Percentiles rank a stretch among this genome's conserved stretches.
These are phyloP conservation scores for Rhynchophorus ferrugineus DNA, from an alignment of 1,140 invertebrate genomes.

Conservation along the genomic window DNA sequence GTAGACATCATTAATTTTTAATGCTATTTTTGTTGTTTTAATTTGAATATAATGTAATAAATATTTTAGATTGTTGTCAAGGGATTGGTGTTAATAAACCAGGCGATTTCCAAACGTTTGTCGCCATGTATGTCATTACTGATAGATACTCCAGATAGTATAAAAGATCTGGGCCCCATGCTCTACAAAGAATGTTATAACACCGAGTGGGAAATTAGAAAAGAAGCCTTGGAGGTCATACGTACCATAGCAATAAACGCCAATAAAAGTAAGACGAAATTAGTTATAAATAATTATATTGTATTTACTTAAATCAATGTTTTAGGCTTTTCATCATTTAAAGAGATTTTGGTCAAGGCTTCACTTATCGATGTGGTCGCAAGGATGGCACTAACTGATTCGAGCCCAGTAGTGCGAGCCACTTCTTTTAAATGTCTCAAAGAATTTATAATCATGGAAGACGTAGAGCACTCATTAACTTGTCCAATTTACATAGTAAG, in stretches of 20 bases:
- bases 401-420: constrained; percentile 4
- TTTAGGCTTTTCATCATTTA: constrained; percentile 18
- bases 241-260: not conserved
- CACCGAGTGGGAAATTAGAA: not conserved
- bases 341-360: constrained; percentile 7
- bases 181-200: not conserved
- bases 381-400: constrained; percentile 17
- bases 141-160: not conserved
- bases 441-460: constrained; percentile 11
- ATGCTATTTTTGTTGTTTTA: too few relatives aligned
- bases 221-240: not conserved
- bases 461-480: constrained; percentile 1
- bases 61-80: not conserved
- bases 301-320: too few relatives aligned
- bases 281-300: too few relatives aligned
- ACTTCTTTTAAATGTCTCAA: constrained; percentile 16
- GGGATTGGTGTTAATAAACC: not conserved
- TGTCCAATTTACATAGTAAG: constrained; percentile 8
- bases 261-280: not conserved
- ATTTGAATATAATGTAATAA: too few relatives aligned
- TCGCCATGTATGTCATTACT: not conserved
- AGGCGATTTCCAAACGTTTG: not conserved
- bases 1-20: too few relatives aligned
- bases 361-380: constrained; percentile 2
- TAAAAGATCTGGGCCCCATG: not conserved